Conservation (phyloP, 2,113 vertebrate genomes). For the Dicentrarchus labrax region DNA sequence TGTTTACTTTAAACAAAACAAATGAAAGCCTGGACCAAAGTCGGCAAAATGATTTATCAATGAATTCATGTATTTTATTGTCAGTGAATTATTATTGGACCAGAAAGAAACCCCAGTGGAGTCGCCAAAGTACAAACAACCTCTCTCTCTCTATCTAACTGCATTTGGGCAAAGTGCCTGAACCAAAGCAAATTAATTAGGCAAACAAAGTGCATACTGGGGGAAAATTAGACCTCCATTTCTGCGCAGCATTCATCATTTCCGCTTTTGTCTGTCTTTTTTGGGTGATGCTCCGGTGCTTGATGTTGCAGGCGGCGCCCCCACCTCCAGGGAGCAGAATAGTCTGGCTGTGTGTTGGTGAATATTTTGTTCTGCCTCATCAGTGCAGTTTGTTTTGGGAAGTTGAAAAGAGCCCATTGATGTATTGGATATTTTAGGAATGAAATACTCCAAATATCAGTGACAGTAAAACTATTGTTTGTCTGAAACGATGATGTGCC, state of each 20-base stretch:
- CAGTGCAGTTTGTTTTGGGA: constrained; percentile 41
- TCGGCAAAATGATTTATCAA: constrained; percentile 41
- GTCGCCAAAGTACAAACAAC: constrained; percentile 11
- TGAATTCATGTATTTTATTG: constrained; percentile 34
- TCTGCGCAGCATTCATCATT: constrained; percentile 58
- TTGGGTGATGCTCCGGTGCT: constrained; percentile 40
- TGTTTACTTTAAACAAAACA: constrained; percentile 3
- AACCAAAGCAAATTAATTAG: constrained; percentile 74
- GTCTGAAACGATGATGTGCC: constrained; percentile 6
- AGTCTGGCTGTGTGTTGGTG: constrained; percentile 30
- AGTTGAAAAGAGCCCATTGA: constrained; percentile 34
- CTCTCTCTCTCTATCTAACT: constrained; percentile 31
- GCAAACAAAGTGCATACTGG: constrained; percentile 70
- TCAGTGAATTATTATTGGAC: constrained; percentile 49
- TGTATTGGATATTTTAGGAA: constrained; percentile 38
- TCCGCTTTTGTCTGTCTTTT: constrained; percentile 55
- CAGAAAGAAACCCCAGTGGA: constrained; percentile 31
- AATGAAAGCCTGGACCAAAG: constrained; percentile 31
- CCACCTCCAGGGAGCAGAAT: constrained; percentile 31
- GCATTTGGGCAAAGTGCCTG: constrained; percentile 54
- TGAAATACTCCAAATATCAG: constrained; percentile 17
- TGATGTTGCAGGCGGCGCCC: constrained; percentile 42
- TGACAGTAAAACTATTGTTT: constrained; percentile 24
- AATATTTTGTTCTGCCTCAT: constrained; percentile 66
- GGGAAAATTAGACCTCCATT: constrained; percentile 64